A percentile compares a stretch with the other conserved stretches of the same genome.
Conservation (phyloP, 2,797 vertebrate species). For the Peromyscus attwateri region DNA sequence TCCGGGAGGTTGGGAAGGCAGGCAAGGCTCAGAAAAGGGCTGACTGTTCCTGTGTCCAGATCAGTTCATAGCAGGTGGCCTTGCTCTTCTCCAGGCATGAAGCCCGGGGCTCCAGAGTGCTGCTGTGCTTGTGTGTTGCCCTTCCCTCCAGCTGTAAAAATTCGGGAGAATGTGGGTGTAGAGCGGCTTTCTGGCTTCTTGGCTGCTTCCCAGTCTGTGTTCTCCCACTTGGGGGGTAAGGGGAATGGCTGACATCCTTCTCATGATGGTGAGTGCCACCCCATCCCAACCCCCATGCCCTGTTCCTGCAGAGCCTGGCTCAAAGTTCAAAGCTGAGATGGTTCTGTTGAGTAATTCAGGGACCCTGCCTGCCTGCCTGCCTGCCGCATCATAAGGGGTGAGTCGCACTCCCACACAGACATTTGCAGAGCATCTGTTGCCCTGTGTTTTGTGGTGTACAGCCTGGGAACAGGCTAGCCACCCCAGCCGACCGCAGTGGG, state of each 20-base stretch:
- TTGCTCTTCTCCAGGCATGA: slow-evolving; percentile 36
- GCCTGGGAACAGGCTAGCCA: slow-evolving; percentile 60
- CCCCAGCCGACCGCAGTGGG: slow-evolving; percentile 61
- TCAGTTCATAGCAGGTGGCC: slow-evolving; percentile 71
- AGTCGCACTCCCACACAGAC: slow-evolving; percentile 62
- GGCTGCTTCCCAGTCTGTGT: slow-evolving; percentile 70
- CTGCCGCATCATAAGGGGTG: slow-evolving; percentile 47
- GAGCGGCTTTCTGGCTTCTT: slow-evolving; percentile 34
- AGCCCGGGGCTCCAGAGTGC: slow-evolving; percentile 15
- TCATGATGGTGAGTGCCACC: neutral
- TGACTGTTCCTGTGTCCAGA: neutral
- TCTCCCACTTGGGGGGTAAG: slow-evolving; percentile 44
- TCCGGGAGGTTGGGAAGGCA: neutral
- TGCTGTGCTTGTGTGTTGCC: neutral
- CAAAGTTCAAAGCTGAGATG: slow-evolving; percentile 81
- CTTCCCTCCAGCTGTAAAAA: slow-evolving; percentile 77
- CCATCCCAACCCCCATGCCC: slow-evolving; percentile 31
- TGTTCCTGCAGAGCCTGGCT: slow-evolving; percentile 74
- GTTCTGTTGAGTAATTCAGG: slow-evolving; percentile 79
- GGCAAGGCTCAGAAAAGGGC: neutral
- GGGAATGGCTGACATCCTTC: slow-evolving; percentile 63
- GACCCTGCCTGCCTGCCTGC: slow-evolving; percentile 59
- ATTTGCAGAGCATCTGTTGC: slow-evolving; percentile 77
- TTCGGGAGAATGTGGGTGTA: slow-evolving; percentile 57
- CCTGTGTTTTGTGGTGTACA: slow-evolving; percentile 78